phyloP scores from a whole-genome alignment of 2,797 vertebrate species.

The Schizopygopsis malacanthus region DNA sequence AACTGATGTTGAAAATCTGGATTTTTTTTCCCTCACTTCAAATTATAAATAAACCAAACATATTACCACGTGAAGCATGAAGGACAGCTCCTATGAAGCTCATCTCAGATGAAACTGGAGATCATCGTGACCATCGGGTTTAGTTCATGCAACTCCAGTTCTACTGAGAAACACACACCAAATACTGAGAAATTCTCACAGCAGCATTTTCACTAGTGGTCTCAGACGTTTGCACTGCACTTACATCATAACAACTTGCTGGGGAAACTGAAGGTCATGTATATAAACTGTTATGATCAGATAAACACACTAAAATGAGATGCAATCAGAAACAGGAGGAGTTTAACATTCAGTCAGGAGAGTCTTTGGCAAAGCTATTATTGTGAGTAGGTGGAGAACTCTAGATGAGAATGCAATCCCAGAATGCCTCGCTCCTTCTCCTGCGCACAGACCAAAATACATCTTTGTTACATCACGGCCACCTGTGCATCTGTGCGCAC shows the following conservation, averaged over 20 bases:
- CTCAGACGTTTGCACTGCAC: too few species aligned
- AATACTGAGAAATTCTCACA: background rate
- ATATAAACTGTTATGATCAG: constrained; percentile 1
- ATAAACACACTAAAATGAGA: background rate
- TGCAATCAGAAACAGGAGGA: background rate
- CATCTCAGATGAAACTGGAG: background rate
- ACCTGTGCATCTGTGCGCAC: background rate
- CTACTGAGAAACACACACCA: background rate
- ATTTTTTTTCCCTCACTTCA: background rate
- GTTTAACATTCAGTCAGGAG: constrained; percentile 2
- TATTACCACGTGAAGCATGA: background rate
- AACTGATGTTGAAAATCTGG: background rate
- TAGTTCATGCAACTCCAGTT: background rate
- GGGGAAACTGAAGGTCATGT: background rate
- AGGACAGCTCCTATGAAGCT: background rate
- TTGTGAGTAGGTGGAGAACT: constrained; percentile 12
- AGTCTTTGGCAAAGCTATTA: constrained; percentile 1
- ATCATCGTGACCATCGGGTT: background rate
- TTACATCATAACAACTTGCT: background rate
- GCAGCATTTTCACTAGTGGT: background rate
- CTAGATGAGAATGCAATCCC: constrained; percentile 1
- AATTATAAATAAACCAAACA: background rate
- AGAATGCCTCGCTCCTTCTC: constrained; percentile 13
- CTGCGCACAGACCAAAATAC: constrained; percentile 25
- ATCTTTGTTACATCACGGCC: background rate